Evolutionary conservation across 2,888 invertebrate genomes (phyloP).

Genomic region (Brachyptera putata): DNA sequence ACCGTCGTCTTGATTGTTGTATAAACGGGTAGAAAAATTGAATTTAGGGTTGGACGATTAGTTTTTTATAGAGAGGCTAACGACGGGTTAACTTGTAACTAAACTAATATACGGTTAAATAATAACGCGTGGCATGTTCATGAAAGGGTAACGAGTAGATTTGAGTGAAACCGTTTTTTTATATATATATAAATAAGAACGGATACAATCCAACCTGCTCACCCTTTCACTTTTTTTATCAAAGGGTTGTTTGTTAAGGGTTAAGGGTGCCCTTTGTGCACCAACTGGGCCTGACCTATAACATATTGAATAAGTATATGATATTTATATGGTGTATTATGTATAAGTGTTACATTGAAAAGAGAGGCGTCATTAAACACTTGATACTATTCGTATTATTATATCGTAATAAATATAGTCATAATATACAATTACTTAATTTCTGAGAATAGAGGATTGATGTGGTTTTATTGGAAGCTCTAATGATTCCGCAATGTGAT

Average conservation of each 20-base stretch:
- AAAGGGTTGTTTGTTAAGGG: constrained; percentile 22
- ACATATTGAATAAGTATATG: neutral
- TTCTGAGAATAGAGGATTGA: too few species aligned
- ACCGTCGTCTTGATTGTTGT: constrained; percentile 18
- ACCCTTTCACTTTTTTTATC: constrained; percentile 14
- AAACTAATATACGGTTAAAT: constrained; percentile 13
- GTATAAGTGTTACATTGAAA: neutral
- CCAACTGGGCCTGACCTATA: constrained; percentile 1
- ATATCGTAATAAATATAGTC: too few species aligned
- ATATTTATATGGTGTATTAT: constrained; percentile 10
- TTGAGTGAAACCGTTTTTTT: neutral
- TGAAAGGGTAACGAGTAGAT: constrained; percentile 2
- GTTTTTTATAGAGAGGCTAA: constrained; percentile 13
- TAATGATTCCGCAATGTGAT: too few species aligned
- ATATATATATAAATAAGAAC: constrained; percentile 14
- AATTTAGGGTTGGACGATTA: constrained; percentile 17
- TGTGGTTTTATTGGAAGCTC: too few species aligned
- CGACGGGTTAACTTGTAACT: constrained; percentile 17
- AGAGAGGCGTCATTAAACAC: constrained; percentile 8
- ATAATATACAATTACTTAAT: too few species aligned
- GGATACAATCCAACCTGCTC: constrained; percentile 21
- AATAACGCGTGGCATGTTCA: neutral
- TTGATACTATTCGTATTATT: too few species aligned
- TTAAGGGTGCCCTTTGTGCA: constrained; percentile 13
- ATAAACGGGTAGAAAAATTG: neutral